Evolutionary conservation across 2,888 invertebrate species (phyloP).

Genomic region (Chalcis sispes): DNA sequence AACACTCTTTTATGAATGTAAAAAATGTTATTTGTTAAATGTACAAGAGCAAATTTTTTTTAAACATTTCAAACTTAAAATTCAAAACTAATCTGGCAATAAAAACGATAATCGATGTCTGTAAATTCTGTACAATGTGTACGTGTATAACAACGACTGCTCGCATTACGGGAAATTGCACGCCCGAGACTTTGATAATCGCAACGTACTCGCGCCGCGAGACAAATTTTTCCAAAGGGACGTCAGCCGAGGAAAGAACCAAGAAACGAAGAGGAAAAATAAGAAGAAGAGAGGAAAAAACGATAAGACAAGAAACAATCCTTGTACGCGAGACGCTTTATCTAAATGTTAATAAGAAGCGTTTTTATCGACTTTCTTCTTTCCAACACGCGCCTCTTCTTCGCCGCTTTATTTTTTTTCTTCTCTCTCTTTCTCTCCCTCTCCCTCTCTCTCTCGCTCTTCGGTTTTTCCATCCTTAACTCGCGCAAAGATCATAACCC

Average conservation of each 20-base stretch:
- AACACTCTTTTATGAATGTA: too few relatives aligned
- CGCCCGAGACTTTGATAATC: slow-evolving; percentile 61
- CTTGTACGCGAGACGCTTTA: slow-evolving; percentile 66
- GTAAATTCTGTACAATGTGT: neutral
- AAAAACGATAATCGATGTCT: neutral
- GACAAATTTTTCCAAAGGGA: slow-evolving; percentile 29
- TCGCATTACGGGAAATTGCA: slow-evolving; percentile 57
- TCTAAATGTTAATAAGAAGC: slow-evolving; percentile 73
- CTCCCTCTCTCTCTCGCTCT: neutral
- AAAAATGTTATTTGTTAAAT: too few relatives aligned
- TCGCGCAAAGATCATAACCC: slow-evolving; percentile 55
- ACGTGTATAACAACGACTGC: neutral
- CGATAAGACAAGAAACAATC: slow-evolving; percentile 34
- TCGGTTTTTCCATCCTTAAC: slow-evolving; percentile 14
- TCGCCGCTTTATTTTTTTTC: too few relatives aligned
- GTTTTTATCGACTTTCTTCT: slow-evolving; percentile 42
- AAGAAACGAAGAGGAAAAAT: neutral
- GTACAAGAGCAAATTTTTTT: too few relatives aligned
- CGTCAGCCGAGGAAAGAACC: neutral
- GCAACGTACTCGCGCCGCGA: neutral
- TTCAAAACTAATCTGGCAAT: too few relatives aligned
- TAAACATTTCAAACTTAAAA: too few relatives aligned
- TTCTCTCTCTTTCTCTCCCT: too few relatives aligned
- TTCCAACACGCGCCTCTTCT: slow-evolving; percentile 19
- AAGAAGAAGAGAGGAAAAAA: slow-evolving; percentile 42